Conservation (phyloP, 2,888 invertebrate species). For the Tetragonula carbonaria region DNA sequence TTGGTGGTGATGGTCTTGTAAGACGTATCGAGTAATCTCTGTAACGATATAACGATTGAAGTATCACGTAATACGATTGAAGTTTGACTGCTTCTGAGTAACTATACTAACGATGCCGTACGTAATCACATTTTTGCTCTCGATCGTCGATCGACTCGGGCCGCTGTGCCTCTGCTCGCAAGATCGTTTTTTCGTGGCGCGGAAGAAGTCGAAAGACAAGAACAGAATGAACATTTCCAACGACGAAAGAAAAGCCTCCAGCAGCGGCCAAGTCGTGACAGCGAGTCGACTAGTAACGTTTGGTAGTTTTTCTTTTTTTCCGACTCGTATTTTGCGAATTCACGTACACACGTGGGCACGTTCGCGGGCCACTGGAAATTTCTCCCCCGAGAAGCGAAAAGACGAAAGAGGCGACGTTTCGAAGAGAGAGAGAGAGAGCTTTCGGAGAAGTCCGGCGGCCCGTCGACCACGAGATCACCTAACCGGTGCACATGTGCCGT, state of each 20-base stretch:
- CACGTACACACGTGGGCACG: slow-evolving; percentile 2
- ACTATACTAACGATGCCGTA: slow-evolving; percentile 60
- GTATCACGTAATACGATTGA: slow-evolving; percentile 40
- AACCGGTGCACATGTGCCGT: slow-evolving; percentile 50
- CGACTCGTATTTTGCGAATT: slow-evolving; percentile 69
- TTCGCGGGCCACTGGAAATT: slow-evolving; percentile 33
- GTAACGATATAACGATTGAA: slow-evolving; percentile 56
- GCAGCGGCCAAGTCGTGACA: slow-evolving; percentile 66
- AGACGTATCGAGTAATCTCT: slow-evolving; percentile 72
- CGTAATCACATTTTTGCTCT: slow-evolving; percentile 55
- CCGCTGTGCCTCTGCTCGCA: slow-evolving; percentile 28
- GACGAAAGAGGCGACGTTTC: too few relatives aligned
- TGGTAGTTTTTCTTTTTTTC: slow-evolving; percentile 66
- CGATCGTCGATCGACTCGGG: slow-evolving; percentile 46
- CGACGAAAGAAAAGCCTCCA: not conserved
- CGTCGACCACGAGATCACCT: slow-evolving; percentile 35
- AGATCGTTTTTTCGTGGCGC: too few relatives aligned
- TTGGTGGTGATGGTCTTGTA: slow-evolving; percentile 83
- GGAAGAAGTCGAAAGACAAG: too few relatives aligned
- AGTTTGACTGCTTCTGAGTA: slow-evolving; percentile 66
- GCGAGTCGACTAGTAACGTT: slow-evolving; percentile 73
- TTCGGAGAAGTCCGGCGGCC: slow-evolving; percentile 24
- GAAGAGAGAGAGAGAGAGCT: too few relatives aligned
- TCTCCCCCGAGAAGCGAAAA: not conserved
- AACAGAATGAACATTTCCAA: too few relatives aligned